Conservation (phyloP, 2,797 vertebrate species). For the Trachurus trachurus region DNA sequence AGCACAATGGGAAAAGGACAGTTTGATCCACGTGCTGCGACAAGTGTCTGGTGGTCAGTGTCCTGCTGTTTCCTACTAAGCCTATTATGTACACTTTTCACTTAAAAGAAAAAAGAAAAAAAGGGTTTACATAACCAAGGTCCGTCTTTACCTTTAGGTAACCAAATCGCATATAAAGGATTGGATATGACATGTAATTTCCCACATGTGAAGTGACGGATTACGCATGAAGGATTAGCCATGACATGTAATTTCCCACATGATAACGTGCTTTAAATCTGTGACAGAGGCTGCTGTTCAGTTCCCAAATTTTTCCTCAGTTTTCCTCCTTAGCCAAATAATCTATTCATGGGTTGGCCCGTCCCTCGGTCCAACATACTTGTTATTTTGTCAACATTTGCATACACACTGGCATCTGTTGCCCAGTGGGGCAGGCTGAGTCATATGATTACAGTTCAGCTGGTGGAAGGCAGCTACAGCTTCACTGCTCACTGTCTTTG, state of each 20-base stretch:
- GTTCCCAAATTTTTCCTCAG: not conserved
- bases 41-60: constrained; percentile 38
- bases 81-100: constrained; percentile 24
- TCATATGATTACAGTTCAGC: constrained; percentile 70
- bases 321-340: constrained; percentile 12
- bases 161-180: constrained; percentile 27
- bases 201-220: constrained; percentile 7
- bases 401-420: constrained; percentile 81
- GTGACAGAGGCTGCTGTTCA: not conserved
- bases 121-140: constrained; percentile 43
- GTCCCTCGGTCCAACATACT: constrained; percentile 57
- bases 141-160: constrained; percentile 12
- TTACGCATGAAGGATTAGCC: constrained; percentile 41
- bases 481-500: constrained; percentile 39
- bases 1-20: constrained; percentile 52
- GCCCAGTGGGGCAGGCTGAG: constrained; percentile 79
- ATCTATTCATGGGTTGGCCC: constrained; percentile 29
- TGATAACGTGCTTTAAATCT: constrained; percentile 17
- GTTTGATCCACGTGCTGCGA: constrained; percentile 15
- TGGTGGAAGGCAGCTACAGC: constrained; percentile 56
- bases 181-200: constrained; percentile 19
- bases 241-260: not conserved
- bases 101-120: not conserved
- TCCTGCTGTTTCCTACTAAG: constrained; percentile 37
- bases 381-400: constrained; percentile 67